These are phyloP conservation scores for Calidris pygmaea DNA, from an alignment of 2,113 vertebrate genomes.

Conservation along the genomic window DNA sequence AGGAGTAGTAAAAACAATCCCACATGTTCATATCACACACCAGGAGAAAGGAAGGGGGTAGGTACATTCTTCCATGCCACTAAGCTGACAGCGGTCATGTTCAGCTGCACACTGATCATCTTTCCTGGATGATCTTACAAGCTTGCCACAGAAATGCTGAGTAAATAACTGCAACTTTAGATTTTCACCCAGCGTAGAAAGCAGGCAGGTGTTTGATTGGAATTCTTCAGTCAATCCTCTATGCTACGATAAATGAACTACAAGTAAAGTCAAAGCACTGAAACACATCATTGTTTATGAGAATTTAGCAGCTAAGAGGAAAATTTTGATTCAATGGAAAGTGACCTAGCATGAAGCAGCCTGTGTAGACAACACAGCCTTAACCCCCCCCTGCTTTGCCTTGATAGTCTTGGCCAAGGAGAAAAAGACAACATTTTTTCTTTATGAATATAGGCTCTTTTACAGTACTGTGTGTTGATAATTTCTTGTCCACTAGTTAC, in stretches of 20 bases:
- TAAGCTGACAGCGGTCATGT: not conserved
- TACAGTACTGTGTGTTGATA: not conserved
- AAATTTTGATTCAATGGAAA: conserved; percentile 29
- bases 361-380: not conserved
- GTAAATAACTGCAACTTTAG: conserved; percentile 7
- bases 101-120: not conserved
- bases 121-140: not conserved
- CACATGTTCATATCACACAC: accelerated
- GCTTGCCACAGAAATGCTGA: not conserved
- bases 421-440: not conserved
- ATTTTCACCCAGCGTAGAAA: not conserved
- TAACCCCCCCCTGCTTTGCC: not conserved
- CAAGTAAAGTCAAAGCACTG: not conserved
- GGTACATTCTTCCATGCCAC: not conserved
- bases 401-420: not conserved
- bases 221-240: conserved; percentile 3
- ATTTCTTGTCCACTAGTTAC: not conserved
- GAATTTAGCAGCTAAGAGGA: not conserved
- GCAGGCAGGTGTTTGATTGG: not conserved
- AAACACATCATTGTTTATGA: not conserved
- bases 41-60: not conserved
- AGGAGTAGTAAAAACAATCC: not conserved
- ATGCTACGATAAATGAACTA: not conserved
- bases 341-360: not conserved
- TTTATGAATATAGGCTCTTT: not conserved